phyloP scores from a whole-genome alignment of 2,888 invertebrate species.

The Campaea margaritaria region DNA sequence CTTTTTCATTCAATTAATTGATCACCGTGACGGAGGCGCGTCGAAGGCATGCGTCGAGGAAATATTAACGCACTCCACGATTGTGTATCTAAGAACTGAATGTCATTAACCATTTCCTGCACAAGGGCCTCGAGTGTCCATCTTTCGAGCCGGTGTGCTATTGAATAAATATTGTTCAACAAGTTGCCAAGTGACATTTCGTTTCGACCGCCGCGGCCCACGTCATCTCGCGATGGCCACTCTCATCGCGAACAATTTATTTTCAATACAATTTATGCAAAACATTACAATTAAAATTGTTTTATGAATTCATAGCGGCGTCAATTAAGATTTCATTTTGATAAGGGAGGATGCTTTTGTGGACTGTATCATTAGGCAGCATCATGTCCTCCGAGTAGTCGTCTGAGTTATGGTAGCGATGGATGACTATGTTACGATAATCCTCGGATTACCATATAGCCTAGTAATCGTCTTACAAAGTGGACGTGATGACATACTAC shows the following conservation, averaged over 20 bases:
- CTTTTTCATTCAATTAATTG: conserved; percentile 77
- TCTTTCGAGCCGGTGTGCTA: conserved; percentile 70
- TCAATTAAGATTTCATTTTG: conserved; percentile 82
- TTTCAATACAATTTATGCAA: conserved; percentile 74
- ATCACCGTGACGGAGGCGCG: conserved; percentile 61
- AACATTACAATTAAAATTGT: conserved; percentile 79
- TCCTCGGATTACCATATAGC: conserved; percentile 41
- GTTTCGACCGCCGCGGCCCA: conserved; percentile 65
- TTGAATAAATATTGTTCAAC: conserved; percentile 82
- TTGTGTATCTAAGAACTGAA: conserved; percentile 77
- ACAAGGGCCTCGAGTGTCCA: conserved; percentile 75
- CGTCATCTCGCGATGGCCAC: conserved; percentile 64
- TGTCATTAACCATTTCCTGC: conserved; percentile 80
- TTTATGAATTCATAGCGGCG: conserved; percentile 73
- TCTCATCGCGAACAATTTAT: conserved; percentile 71
- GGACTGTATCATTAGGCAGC: conserved; percentile 66
- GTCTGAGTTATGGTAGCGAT: conserved; percentile 58
- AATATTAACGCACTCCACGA: conserved; percentile 72
- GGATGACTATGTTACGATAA: conserved; percentile 46
- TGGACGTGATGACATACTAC: conserved; percentile 36
- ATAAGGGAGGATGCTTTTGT: conserved; percentile 70
- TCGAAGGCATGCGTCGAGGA: conserved; percentile 53
- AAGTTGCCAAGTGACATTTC: conserved; percentile 81
- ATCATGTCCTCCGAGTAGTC: conserved; percentile 55
- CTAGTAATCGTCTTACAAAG: conserved; percentile 43